Conservation (phyloP, 2,797 vertebrate genomes). For the Enteromius argenteus region DNA sequence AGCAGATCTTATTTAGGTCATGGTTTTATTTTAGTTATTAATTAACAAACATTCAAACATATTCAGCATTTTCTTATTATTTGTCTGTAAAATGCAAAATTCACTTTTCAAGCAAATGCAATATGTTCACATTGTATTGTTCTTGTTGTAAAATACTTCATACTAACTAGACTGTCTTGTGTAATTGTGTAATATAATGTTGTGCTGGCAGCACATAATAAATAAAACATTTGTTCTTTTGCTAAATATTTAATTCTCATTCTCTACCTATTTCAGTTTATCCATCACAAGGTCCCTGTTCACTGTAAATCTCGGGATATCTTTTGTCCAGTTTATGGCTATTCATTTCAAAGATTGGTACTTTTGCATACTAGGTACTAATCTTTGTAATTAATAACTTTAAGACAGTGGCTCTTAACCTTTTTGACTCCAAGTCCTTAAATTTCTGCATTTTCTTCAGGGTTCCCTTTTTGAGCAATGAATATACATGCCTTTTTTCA, state of each 20-base stretch:
- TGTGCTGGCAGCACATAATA: background rate
- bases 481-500: background rate
- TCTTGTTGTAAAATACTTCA: background rate
- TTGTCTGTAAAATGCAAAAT: background rate
- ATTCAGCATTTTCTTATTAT: background rate
- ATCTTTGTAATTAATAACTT: background rate
- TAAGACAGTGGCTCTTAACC: background rate
- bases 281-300: background rate
- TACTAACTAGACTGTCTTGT: background rate
- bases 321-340: background rate
- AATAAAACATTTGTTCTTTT: background rate
- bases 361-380: background rate
- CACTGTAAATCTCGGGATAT: background rate
- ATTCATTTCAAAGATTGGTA: background rate
- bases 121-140: background rate
- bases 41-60: background rate
- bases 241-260: background rate
- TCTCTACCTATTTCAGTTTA: background rate
- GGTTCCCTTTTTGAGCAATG: background rate
- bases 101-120: background rate
- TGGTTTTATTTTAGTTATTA: background rate
- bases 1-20: background rate
- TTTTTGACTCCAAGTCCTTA: background rate
- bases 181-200: conserved; percentile 4
- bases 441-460: background rate